Percentiles rank a stretch among this genome's conserved stretches.
These are phyloP conservation scores for Emydura subglobosa DNA, from an alignment of 2,113 vertebrate genomes.

Conservation along the genomic window DNA sequence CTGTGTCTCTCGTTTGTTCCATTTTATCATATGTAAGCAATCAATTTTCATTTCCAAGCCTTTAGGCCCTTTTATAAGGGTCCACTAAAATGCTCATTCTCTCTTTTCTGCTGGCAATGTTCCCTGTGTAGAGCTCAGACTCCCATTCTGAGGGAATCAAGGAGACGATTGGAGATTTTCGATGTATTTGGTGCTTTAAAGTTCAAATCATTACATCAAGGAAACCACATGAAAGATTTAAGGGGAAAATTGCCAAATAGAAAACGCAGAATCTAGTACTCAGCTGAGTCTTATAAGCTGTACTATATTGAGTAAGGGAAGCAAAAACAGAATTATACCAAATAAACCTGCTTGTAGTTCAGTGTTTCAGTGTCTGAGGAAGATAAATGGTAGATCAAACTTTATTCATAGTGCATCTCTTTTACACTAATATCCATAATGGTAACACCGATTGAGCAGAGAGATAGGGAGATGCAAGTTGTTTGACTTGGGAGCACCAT, in stretches of 20 bases:
- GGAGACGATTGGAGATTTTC: constrained; percentile 34
- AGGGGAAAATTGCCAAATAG: constrained; percentile 21
- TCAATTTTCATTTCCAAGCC: constrained; percentile 35
- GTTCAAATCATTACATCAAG: constrained; percentile 22
- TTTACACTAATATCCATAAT: not conserved
- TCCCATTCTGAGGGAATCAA: not conserved
- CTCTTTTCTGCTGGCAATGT: not conserved
- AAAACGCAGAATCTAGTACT: not conserved
- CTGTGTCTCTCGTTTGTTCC: constrained; percentile 34
- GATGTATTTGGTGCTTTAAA: not conserved
- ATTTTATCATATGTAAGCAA: constrained; percentile 27
- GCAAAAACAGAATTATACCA: not conserved
- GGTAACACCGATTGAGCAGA: not conserved
- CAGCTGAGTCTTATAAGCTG: not conserved
- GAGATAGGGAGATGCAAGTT: not conserved
- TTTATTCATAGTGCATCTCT: not conserved
- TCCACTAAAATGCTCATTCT: not conserved
- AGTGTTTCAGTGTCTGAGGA: constrained; percentile 32
- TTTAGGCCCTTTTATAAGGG: constrained; percentile 8
- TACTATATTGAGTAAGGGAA: not conserved
- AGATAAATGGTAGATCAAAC: not conserved
- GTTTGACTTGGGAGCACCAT: not conserved
- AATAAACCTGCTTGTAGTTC: not conserved
- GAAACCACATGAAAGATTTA: constrained; percentile 24
- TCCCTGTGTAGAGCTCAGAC: constrained; percentile 32